Evolutionary conservation across 2,888 invertebrate species (phyloP), one percentile per base, ranked within the genome.

Genomic region (Leptogaster cylindrica): DNA sequence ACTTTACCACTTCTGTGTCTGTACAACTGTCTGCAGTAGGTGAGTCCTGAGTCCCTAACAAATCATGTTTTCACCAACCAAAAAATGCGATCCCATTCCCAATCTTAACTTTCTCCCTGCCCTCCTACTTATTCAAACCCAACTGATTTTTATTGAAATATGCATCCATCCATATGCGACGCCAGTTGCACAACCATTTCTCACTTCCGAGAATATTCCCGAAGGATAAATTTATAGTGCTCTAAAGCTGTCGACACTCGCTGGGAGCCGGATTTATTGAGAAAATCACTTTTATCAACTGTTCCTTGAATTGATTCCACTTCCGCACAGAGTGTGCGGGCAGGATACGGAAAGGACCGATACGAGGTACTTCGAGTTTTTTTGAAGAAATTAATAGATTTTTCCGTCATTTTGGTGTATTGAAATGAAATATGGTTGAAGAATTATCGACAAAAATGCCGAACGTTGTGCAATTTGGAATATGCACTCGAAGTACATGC

Each of bases 281-380:
- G n/a, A 14, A 44, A 61, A 61, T 61, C 61, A 41, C 44, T 44
- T 61, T 61, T 61, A 61, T 61, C 61, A 61, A 61, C 44, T 44
- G 61, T 44, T 28, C 14, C 44, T n/a, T n/a, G 44, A 61, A 61
- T 61, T 61, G 44, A 61, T 61, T 61, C 25, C n/a, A n/a, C n/a
- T n/a, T n/a, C n/a, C n/a, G n/a, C n/a, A n/a, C n/a, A n/a, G n/a
- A n/a, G n/a, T n/a, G n/a, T n/a, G n/a, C n/a, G n/a, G n/a, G n/a
- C n/a, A n/a, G n/a, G n/a, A n/a, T n/a, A n/a, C n/a, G n/a, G n/a
- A n/a, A n/a, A n/a, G n/a, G n/a, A n/a, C n/a, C n/a, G n/a, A n/a
- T n/a, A n/a, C n/a, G n/a, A n/a, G n/a, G n/a, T n/a, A n/a, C n/a
- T n/a, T n/a, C n/a, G n/a, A n/a, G n/a, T n/a, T n/a, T n/a, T n/a